phyloP scores from a whole-genome alignment of 30 jellyfish, hydroid and myxozoan species.

The Sanderia malayensis region DNA sequence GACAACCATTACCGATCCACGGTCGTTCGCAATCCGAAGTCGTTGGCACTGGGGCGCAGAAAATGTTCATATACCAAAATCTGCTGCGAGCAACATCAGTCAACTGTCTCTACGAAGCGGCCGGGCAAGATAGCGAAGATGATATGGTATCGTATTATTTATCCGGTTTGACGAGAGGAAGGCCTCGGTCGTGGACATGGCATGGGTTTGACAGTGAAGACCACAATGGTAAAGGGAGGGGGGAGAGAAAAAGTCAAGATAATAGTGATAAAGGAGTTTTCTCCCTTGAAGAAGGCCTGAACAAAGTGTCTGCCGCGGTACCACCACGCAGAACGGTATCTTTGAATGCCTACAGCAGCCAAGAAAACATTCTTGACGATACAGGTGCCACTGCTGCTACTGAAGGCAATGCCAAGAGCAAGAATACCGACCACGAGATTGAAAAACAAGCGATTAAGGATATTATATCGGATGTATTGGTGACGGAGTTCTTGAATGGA shows the following conservation, averaged over 20 bases:
- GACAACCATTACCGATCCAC: too few species aligned
- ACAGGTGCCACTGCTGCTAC: too few species aligned
- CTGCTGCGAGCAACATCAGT: conserved; percentile 38
- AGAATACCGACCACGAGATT: conserved; percentile 16
- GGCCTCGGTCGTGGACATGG: conserved; percentile 84
- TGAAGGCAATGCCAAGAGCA: too few species aligned
- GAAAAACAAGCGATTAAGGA: conserved; percentile 62
- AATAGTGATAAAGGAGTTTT: conserved; percentile 18
- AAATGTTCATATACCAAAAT: conserved; percentile 6
- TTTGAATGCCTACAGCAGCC: conserved; percentile 33
- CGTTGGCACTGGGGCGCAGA: conserved; percentile 22
- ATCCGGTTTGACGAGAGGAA: conserved; percentile 27
- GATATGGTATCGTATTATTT: too few species aligned
- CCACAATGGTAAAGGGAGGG: conserved; percentile 20
- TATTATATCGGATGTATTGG: conserved; percentile 60
- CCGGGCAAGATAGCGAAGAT: conserved; percentile 41
- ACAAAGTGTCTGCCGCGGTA: too few species aligned
- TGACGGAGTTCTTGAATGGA: conserved; percentile 57
- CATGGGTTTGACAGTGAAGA: conserved; percentile 47
- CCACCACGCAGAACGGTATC: too few species aligned
- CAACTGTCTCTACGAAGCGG: conserved; percentile 49
- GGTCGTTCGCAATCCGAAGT: conserved; percentile 60
- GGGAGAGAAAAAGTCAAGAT: too few species aligned
- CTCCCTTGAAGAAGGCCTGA: conserved; percentile 16
- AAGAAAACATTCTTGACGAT: conserved; percentile 37